Evolutionary conservation across 2,888 invertebrate species (phyloP), one percentile per base, ranked within the genome.

Genomic region (Acleris literana): DNA sequence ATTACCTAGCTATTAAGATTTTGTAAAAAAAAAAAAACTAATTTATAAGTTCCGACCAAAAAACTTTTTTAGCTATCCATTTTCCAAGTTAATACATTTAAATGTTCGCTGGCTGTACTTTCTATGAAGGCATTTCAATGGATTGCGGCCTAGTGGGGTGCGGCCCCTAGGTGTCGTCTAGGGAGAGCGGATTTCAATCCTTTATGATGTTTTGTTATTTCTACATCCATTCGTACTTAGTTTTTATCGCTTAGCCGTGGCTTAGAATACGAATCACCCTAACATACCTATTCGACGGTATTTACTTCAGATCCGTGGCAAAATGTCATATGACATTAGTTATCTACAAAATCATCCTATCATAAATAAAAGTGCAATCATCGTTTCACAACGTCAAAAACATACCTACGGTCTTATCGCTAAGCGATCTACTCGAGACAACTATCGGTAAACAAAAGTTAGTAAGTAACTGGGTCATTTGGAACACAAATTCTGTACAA

Each of bases 121-220:
- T 59, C 49, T 49, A 49, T 33, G 17, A 46, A 33, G 33, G 33
- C 33, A 39, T 62, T 56, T 56, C 55, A 48, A 39, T 49, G 22
- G 49, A 49, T 49, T 51, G 18, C n/a, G 52, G 56, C 48, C 56
- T 49, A 49, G 48, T 56, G 17, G 66, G 66, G 66, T 53, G 57
- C 66, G 57, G 46, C 66, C 66, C 65, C 66, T 57, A 52, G 61
- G 46, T 56, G 66, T 44, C 54, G 46, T 53, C 61, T 53, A 53
- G 61, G 56, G 61, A 62, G 56, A 61, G 56, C 61, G 61, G 66
- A 66, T 66, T 66, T 66, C 66, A 66, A 66, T 66, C 66, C 66
- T 61, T 66, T 66, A 62, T 52, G 57, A 57, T 52, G 61, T 66
- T 44, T 51, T 60, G 66, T 66, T 62, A 66, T 66, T 66, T 61